Base-by-base conservation (phyloP, 2,113 vertebrate species). In the Lampris megalopsis region DNA sequence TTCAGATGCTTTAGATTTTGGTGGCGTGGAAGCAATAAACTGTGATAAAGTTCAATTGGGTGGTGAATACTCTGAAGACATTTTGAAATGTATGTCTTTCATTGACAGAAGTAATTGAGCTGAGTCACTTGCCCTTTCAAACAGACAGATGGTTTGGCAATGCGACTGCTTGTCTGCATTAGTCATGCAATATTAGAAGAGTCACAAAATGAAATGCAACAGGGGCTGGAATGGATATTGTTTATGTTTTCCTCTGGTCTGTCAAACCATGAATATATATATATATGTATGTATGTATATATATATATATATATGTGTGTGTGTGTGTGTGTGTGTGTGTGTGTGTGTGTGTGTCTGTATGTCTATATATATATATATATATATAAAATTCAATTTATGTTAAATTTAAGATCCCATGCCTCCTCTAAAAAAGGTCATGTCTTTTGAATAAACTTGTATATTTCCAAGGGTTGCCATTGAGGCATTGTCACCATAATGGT, bases 361-460 rank as follows among this genome's bases (percentile, higher is more conserved):
- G n/a, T n/a, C n/a, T n/a, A n/a, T 24, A 24, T 24, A 24, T 24
- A 24, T 24, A 24, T 24, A 24, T 24, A 24, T 24, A 24, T 24
- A 24, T 24, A 24, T 24, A 65, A 53, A n/a, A 65, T 68, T 49
- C 68, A 61, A 80, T 80, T 79, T 57, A 72, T 63, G 70, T 83
- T 79, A 53, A 66, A 83, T 72, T 73, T 76, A 73, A 40, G 3
- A 66, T 60, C 40, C 59, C 58, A 61, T 80, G 57, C 73, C 65
- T 64, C 59, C 60, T 71, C 24, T 82, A 45, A 80, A 52, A 86
- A 87, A 85, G 80, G 80, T 86, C 80, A 74, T 10, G 50, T 45
- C 43, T 73, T 80, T 68, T 70, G 56, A 73, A 66, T 63, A 75
- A 67, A 52, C 50, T 75, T 52, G 54, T 50, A 74, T 81, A 82